phyloP scores from a whole-genome alignment of 2,888 invertebrate species.

The Uropetala carovei region DNA sequence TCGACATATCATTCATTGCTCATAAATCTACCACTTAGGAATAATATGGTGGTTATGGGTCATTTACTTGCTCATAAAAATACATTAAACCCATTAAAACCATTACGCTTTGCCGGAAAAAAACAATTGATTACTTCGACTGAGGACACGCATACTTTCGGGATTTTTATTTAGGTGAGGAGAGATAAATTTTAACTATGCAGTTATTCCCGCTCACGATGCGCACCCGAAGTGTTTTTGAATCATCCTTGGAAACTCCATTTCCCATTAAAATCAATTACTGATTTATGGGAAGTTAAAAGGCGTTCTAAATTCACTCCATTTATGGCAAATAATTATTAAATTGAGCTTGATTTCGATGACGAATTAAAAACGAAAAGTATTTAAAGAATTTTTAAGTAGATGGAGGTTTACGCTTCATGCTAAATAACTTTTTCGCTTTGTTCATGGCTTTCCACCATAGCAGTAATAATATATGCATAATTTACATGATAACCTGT shows the following conservation, averaged over 20 bases:
- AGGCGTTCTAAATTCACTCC: neutral
- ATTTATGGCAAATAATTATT: neutral
- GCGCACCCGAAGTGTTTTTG: constrained; percentile 48
- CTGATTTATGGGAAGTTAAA: neutral
- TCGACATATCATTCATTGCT: constrained; percentile 55
- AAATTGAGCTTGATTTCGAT: neutral
- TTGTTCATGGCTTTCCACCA: no score
- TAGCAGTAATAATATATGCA: neutral
- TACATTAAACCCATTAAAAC: constrained; percentile 62
- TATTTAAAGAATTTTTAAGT: neutral
- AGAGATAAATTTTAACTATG: constrained; percentile 49
- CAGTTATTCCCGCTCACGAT: constrained; percentile 39
- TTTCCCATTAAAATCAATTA: constrained; percentile 27
- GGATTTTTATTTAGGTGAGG: constrained; percentile 48
- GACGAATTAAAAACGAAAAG: neutral
- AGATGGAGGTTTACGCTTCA: neutral
- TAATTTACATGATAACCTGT: neutral
- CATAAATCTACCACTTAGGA: constrained; percentile 53
- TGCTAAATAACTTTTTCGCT: no score
- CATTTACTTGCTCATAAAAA: constrained; percentile 51
- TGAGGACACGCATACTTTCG: constrained; percentile 54
- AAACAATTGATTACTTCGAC: constrained; percentile 41
- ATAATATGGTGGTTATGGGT: constrained; percentile 62
- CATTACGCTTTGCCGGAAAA: constrained; percentile 43
- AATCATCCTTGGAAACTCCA: constrained; percentile 50